These are phyloP conservation scores for Dynastes grantii DNA, from an alignment of 2,888 invertebrate species.

Conservation along the genomic window DNA sequence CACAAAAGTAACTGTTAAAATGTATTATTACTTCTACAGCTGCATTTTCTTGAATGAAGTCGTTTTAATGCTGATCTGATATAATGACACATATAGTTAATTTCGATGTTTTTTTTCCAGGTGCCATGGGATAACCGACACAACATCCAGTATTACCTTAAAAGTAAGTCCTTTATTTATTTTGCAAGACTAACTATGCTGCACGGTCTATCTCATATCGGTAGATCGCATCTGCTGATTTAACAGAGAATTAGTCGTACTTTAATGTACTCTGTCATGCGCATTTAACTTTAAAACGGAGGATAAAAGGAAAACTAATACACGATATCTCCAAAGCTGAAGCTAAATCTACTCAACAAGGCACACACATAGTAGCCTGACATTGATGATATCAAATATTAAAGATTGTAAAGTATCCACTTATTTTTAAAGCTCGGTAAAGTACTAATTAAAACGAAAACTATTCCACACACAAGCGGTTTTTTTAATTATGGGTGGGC, in stretches of 20 bases:
- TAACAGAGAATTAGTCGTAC: slow-evolving; percentile 17
- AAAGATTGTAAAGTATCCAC: no score
- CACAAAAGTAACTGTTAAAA: no score
- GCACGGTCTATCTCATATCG: slow-evolving; percentile 10
- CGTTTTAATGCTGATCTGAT: slow-evolving; percentile 8
- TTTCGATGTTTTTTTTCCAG: slow-evolving; percentile 45
- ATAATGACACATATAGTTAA: neutral
- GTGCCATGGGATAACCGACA: slow-evolving; percentile 53
- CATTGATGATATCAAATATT: no score
- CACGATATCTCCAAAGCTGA: no score
- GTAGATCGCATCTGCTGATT: slow-evolving; percentile 26
- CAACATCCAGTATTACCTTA: slow-evolving; percentile 40
- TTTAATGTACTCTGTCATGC: neutral
- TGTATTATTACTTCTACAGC: no score
- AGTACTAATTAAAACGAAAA: no score
- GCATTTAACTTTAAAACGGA: neutral
- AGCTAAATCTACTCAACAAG: no score
- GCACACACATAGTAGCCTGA: no score
- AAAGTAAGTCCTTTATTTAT: slow-evolving; percentile 44
- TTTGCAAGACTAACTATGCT: neutral
- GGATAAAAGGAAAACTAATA: neutral
- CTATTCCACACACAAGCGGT: no score
- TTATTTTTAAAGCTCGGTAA: no score
- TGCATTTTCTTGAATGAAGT: neutral
- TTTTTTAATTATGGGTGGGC: no score